Conservation (phyloP, 2,113 vertebrate species). For the Chrysemys picta region DNA sequence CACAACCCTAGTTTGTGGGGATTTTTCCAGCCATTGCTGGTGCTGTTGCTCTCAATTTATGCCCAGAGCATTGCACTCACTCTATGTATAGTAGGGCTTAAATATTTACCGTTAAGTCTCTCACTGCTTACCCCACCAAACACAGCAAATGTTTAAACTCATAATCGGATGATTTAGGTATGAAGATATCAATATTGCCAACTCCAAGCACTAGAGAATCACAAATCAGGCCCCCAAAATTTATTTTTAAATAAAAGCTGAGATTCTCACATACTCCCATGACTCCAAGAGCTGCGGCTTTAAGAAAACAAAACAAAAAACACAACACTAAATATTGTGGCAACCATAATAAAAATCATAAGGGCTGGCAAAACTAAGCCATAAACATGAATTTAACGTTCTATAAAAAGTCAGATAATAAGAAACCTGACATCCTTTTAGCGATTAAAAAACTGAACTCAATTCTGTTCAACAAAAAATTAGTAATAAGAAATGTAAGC, state of each 20-base stretch:
- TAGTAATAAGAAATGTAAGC: neutral
- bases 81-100: neutral
- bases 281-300: neutral
- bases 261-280: neutral
- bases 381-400: neutral
- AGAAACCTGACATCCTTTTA: neutral
- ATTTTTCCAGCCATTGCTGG: accelerated
- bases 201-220: neutral
- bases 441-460: neutral
- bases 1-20: neutral
- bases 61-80: accelerated
- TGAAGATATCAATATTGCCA: neutral
- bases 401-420: neutral
- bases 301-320: neutral
- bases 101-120: accelerated
- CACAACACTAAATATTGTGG: neutral
- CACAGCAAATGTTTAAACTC: neutral
- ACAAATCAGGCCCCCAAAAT: neutral
- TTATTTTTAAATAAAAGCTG: neutral
- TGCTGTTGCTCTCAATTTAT: neutral
- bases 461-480: neutral
- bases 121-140: neutral
- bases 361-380: neutral
- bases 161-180: neutral
- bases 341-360: neutral